Percentiles rank a stretch among this genome's conserved stretches.
Conservation (phyloP, 2,797 vertebrate species). For the Carapus acus region DNA sequence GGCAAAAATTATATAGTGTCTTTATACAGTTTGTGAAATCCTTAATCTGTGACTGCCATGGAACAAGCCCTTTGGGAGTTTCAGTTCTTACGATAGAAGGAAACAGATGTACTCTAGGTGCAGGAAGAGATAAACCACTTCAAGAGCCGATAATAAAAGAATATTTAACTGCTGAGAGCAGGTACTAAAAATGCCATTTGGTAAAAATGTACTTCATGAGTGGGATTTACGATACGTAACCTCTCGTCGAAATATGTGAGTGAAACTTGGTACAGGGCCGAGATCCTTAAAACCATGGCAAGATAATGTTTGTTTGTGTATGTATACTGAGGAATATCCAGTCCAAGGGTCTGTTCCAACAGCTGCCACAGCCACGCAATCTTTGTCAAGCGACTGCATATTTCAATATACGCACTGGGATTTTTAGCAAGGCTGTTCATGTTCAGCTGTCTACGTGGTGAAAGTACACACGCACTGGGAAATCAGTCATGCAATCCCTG, state of each 20-base stretch:
- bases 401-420: neutral
- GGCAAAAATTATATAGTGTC: conserved; percentile 11
- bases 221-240: too few relatives aligned
- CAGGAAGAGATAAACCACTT: neutral
- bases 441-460: conserved; percentile 16
- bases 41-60: neutral
- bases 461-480: neutral
- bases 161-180: neutral
- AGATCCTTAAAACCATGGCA: too few relatives aligned
- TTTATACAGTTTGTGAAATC: conserved; percentile 9
- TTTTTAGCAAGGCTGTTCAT: neutral
- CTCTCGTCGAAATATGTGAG: too few relatives aligned
- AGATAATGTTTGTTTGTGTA: too few relatives aligned
- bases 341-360: conserved; percentile 15
- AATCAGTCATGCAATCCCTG: neutral
- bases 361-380: conserved; percentile 30
- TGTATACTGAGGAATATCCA: conserved; percentile 17
- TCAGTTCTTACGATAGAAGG: conserved; percentile 14
- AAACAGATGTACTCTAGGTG: neutral
- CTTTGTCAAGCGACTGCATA: neutral
- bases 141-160: neutral
- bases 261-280: too few relatives aligned
- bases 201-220: neutral
- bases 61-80: neutral
- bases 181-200: too few relatives aligned